phyloP scores from a whole-genome alignment of 2,113 vertebrate species.

The Picathartes gymnocephalus region DNA sequence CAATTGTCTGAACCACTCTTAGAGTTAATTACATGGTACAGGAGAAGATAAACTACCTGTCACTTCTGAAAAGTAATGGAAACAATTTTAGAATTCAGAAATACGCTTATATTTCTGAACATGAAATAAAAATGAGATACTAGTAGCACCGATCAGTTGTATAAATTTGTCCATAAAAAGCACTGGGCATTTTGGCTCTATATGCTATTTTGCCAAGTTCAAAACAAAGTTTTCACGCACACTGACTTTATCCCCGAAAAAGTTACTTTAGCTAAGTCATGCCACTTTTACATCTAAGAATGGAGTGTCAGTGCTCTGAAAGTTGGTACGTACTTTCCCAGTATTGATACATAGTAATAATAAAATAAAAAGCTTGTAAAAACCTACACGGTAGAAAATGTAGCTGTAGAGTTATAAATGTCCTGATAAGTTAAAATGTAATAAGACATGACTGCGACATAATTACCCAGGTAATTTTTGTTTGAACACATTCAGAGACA shows the following conservation, averaged over 20 bases:
- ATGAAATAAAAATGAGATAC: not conserved
- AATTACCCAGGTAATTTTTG: not conserved
- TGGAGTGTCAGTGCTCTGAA: not conserved
- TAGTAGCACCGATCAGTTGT: not conserved
- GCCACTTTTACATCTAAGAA: not conserved
- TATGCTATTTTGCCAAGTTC: not conserved
- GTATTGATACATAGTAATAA: not conserved
- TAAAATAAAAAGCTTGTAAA: not conserved
- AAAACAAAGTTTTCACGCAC: not conserved
- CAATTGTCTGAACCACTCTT: not conserved
- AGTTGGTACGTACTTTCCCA: not conserved
- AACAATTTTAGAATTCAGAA: conserved; percentile 19
- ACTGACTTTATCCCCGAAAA: not conserved
- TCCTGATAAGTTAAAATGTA: not conserved
- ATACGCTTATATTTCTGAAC: not conserved
- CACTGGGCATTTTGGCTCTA: not conserved
- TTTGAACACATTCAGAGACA: not conserved
- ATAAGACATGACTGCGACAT: not conserved
- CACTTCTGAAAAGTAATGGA: not conserved
- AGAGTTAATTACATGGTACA: not conserved
- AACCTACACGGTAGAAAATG: not conserved
- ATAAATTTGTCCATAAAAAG: not conserved
- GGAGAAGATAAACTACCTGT: conserved; percentile 2
- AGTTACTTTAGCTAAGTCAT: not conserved
- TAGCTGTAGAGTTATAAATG: not conserved